Conservation (phyloP, 2,113 vertebrate genomes). For the Phycodurus eques region DNA sequence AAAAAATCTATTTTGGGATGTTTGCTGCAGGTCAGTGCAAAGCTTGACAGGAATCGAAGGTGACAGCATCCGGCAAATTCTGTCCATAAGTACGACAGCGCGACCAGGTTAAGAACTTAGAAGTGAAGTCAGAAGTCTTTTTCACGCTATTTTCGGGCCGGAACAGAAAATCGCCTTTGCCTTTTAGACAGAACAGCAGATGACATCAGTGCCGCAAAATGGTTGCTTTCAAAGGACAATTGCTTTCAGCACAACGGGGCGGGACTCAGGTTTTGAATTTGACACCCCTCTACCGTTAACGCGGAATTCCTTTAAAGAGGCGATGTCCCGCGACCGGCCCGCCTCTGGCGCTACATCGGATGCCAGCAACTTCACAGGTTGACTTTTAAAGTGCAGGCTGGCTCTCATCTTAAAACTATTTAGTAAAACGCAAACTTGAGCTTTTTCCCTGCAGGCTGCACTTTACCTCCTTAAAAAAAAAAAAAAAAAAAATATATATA, state of each 20-base stretch:
- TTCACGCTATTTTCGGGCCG: not conserved
- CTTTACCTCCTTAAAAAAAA: not conserved
- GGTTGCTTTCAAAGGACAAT: too few relatives aligned
- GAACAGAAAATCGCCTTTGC: not conserved
- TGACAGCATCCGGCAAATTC: not conserved
- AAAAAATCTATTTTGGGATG: not conserved
- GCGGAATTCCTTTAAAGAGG: too few relatives aligned
- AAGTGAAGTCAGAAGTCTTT: not conserved
- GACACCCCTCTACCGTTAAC: too few relatives aligned
- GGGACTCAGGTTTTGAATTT: too few relatives aligned
- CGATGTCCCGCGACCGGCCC: too few relatives aligned
- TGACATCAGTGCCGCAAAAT: too few relatives aligned
- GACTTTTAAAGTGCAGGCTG: not conserved
- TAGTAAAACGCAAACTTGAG: not conserved
- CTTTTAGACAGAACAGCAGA: too few relatives aligned
- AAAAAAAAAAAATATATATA: too few relatives aligned
- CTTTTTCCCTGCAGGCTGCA: not conserved
- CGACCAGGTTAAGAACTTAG: not conserved
- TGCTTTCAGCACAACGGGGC: too few relatives aligned
- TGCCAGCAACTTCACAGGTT: too few relatives aligned
- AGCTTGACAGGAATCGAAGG: not conserved
- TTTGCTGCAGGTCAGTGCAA: constrained; percentile 4
- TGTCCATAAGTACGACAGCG: not conserved
- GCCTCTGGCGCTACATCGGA: too few relatives aligned
- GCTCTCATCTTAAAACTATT: not conserved